Percentiles rank a stretch among this genome's conserved stretches.
phyloP scores from a whole-genome alignment of 2,888 invertebrate species.

The Aromia moschata region DNA sequence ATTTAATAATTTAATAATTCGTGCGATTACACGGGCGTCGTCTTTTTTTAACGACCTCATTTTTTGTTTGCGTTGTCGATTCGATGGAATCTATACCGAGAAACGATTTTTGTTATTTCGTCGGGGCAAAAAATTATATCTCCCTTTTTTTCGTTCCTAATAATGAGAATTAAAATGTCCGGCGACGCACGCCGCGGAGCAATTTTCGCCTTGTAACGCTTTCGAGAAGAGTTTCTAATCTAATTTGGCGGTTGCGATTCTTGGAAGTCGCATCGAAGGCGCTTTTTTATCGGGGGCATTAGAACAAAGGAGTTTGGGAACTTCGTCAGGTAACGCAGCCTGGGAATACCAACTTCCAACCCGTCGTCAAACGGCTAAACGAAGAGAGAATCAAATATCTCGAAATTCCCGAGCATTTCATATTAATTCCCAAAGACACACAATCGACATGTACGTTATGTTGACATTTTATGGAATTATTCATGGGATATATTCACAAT shows the following conservation, averaged over 20 bases:
- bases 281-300: conserved; percentile 5
- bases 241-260: conserved; percentile 18
- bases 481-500: too few species aligned
- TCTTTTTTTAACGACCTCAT: conserved; percentile 1
- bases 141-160: conserved; percentile 4
- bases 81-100: conserved; percentile 10
- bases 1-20: conserved; percentile 6
- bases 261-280: conserved; percentile 2
- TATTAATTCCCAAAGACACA: too few species aligned
- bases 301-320: neutral
- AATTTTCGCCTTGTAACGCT: conserved; percentile 17
- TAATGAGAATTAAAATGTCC: neutral
- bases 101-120: conserved; percentile 8
- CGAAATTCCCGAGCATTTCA: too few species aligned
- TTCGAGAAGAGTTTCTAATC: conserved; percentile 20
- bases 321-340: neutral
- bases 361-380: too few species aligned
- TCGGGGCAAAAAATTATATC: neutral
- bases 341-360: too few species aligned
- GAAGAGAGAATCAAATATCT: too few species aligned
- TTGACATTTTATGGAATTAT: too few species aligned
- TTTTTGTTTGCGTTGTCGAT: conserved; percentile 12
- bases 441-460: too few species aligned
- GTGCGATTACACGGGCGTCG: neutral
- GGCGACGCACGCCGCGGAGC: neutral